Conservation (phyloP, 2,113 vertebrate genomes). For the Chlamydotis undulata region DNA sequence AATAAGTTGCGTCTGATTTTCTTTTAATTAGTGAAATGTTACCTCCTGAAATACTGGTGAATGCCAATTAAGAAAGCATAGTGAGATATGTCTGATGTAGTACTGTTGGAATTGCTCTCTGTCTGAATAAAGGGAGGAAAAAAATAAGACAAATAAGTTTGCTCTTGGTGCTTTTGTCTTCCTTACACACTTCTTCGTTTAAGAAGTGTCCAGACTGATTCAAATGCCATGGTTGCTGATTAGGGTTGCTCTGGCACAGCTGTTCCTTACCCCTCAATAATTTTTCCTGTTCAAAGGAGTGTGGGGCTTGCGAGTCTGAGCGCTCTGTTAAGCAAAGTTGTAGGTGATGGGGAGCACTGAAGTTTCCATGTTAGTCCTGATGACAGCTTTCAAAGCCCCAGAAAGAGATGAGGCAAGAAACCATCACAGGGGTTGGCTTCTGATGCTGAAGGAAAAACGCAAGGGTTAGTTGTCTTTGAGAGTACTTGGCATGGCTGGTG, state of each 20-base stretch:
- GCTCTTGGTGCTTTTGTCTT: not conserved
- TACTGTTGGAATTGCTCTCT: not conserved
- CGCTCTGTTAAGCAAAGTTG: not conserved
- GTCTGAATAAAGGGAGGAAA: not conserved
- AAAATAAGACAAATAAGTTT: not conserved
- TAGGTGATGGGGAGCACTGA: not conserved
- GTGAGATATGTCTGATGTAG: not conserved
- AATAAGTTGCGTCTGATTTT: constrained; percentile 36
- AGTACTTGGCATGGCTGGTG: not conserved
- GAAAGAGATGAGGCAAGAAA: not conserved
- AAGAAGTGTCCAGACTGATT: not conserved
- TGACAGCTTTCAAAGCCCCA: not conserved
- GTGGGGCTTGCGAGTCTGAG: not conserved
- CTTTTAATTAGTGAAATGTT: constrained; percentile 49
- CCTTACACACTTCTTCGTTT: not conserved
- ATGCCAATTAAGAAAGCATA: constrained; percentile 6
- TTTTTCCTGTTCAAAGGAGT: not conserved
- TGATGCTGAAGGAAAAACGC: not conserved
- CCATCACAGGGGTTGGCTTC: not conserved
- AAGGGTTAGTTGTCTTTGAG: not conserved
- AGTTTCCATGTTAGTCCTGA: not conserved
- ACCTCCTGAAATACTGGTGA: constrained; percentile 37
- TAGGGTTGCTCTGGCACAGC: not conserved
- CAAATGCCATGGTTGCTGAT: not conserved
- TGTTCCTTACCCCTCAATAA: not conserved